Evolutionary conservation across 1,140 invertebrate genomes (phyloP), one percentile per base, ranked within the genome.

Genomic region (Andricus grossulariae): DNA sequence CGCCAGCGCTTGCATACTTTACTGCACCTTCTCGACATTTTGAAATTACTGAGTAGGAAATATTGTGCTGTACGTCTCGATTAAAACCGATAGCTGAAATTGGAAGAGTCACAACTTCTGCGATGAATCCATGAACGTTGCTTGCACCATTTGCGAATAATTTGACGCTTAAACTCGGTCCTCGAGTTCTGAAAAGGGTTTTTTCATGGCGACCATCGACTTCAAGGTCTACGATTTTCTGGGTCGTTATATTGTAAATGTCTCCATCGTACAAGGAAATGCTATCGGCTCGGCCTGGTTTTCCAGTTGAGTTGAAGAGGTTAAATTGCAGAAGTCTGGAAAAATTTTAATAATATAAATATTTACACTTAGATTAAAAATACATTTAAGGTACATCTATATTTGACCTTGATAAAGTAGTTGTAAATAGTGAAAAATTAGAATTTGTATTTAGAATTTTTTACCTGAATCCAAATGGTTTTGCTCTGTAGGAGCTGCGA

Each of bases 81-180:
- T 97, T 96, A 85, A 97, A 95, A 85, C 96, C 96, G 86, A 98
- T 95, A 16, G 96, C 95, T 51, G 97, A 97, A 82, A 98, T 97
- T 0, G 99, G 99, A 21, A 99, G 90, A 0, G 98, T 98, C 0
- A 99, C 95, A 73, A 99, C 94, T 92, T 99, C 98, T 16, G 98
- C 99, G 82, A 99, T 97, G 88, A 99, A 99, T 73, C 99, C 99
- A 90, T 98, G 96, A n/a, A 94, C 92, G 39, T 94, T 95, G 57
- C 97, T 97, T 0, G 98, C 98, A 51, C 98, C 98, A 79, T 98
- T 98, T 0, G 98, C 97, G 86, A 99, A 97, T 13, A 99, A 90
- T 88, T 97, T 96, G 3, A 99, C 92, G 85, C 97, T 98, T 72
- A 99, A 91, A 83, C 96, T 97, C 0, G 96, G 94, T 19, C 94